A percentile compares a stretch with the other conserved stretches of the same genome.
phyloP scores from a whole-genome alignment of 2,113 vertebrate genomes.

The Takifugu bimaculatus region DNA sequence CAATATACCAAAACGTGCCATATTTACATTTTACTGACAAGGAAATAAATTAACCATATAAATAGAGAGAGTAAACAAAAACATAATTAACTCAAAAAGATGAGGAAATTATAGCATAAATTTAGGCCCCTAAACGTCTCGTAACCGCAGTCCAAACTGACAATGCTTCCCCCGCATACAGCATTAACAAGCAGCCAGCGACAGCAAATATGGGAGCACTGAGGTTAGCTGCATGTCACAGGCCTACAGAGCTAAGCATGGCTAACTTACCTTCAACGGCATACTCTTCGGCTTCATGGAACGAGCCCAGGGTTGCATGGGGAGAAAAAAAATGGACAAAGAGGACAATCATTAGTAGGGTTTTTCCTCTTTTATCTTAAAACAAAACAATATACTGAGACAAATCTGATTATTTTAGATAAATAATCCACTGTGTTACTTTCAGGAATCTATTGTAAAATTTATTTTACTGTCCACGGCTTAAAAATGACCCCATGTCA shows the following conservation, averaged over 20 bases:
- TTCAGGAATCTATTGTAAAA: too few relatives aligned
- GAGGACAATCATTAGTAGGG: conserved; percentile 26
- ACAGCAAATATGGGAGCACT: conserved; percentile 49
- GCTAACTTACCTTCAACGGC: conserved; percentile 75
- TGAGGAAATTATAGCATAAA: conserved; percentile 19
- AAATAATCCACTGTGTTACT: too few relatives aligned
- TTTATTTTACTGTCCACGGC: too few relatives aligned
- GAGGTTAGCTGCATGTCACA: conserved; percentile 37
- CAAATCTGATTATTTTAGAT: too few relatives aligned
- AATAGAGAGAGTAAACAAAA: too few relatives aligned
- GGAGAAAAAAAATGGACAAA: conserved; percentile 23
- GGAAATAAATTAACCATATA: too few relatives aligned
- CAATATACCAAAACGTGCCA: too few relatives aligned
- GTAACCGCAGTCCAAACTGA: conserved; percentile 79
- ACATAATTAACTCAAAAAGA: conserved; percentile 33
- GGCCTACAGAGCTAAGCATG: conserved; percentile 37
- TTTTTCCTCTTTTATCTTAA: background rate
- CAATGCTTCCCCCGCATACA: conserved; percentile 63
- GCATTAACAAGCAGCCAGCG: conserved; percentile 45
- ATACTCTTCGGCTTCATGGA: conserved; percentile 69
- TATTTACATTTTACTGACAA: too few relatives aligned
- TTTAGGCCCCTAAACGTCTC: conserved; percentile 68
- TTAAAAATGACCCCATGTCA: too few relatives aligned
- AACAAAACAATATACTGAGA: background rate
- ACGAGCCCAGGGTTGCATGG: conserved; percentile 12